A percentile compares a stretch with the other conserved stretches of the same genome.
Evolutionary conservation across 2,797 vertebrate species (phyloP).

Genomic region (Chrysocyon brachyurus): DNA sequence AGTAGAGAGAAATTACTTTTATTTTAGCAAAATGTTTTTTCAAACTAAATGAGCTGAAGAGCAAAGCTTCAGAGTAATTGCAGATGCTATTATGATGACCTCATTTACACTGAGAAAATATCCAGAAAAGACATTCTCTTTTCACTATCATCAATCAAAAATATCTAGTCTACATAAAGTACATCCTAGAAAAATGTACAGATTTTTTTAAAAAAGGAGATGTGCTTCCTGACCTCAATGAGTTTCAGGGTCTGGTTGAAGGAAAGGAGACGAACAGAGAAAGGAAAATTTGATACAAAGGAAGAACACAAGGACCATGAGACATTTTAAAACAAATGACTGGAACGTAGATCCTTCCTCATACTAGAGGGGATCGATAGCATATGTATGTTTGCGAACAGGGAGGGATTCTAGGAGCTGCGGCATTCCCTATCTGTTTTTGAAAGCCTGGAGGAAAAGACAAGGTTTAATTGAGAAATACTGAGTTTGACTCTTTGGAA

Average conservation of each 20-base stretch:
- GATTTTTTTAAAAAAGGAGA: background rate
- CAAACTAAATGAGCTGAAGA: constrained; percentile 14
- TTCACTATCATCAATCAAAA: constrained; percentile 5
- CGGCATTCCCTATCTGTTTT: background rate
- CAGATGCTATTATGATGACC: background rate
- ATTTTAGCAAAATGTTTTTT: constrained; percentile 43
- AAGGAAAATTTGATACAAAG: background rate
- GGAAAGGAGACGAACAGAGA: background rate
- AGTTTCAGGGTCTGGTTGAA: background rate
- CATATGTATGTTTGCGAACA: background rate
- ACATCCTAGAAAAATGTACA: background rate
- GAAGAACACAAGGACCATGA: background rate
- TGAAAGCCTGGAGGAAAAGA: constrained; percentile 1
- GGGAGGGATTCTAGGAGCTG: constrained; percentile 25
- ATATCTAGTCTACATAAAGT: background rate
- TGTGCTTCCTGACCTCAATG: background rate
- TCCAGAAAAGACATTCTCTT: background rate
- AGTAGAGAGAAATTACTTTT: constrained; percentile 11
- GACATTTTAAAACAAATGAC: background rate
- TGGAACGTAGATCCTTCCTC: background rate
- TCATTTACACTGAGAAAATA: background rate
- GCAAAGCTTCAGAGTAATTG: background rate
- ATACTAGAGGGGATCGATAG: background rate
- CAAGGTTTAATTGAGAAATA: background rate
- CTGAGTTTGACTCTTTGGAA: background rate